Conservation (phyloP, 2,888 invertebrate species). For the Rotaria sp. region DNA sequence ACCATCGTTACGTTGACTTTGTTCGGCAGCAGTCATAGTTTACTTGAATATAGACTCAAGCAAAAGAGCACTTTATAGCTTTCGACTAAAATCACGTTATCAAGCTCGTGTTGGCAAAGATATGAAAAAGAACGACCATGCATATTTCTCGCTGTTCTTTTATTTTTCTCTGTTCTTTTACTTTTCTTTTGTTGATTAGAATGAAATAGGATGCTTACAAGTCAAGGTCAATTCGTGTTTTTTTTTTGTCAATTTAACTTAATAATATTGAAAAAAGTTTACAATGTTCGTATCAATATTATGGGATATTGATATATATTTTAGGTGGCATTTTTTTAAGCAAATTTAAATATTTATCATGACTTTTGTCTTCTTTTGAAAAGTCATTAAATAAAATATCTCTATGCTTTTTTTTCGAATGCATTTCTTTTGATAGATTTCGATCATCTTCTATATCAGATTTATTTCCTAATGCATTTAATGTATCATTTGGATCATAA, state of each 20-base stretch:
- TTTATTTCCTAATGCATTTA: conserved; percentile 25
- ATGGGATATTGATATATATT: conserved; percentile 51
- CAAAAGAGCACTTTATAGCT: not conserved
- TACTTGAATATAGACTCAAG: not conserved
- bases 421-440: conserved; percentile 47
- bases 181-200: no score
- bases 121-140: no score
- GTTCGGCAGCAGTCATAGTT: not conserved
- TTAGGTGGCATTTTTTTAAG: conserved; percentile 50
- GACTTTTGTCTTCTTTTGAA: conserved; percentile 53
- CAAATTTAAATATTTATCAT: conserved; percentile 42
- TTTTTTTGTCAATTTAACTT: no score
- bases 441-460: conserved; percentile 15
- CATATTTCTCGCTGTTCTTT: no score
- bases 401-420: conserved; percentile 44
- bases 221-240: no score
- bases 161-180: no score
- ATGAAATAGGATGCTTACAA: no score
- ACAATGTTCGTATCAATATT: conserved; percentile 40
- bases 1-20: no score
- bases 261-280: no score
- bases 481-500: conserved; percentile 26
- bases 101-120: no score
- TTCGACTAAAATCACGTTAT: not conserved
- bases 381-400: conserved; percentile 52